These are phyloP conservation scores for Sebastes diaconus DNA, from an alignment of 2,797 vertebrate genomes.

Conservation along the genomic window DNA sequence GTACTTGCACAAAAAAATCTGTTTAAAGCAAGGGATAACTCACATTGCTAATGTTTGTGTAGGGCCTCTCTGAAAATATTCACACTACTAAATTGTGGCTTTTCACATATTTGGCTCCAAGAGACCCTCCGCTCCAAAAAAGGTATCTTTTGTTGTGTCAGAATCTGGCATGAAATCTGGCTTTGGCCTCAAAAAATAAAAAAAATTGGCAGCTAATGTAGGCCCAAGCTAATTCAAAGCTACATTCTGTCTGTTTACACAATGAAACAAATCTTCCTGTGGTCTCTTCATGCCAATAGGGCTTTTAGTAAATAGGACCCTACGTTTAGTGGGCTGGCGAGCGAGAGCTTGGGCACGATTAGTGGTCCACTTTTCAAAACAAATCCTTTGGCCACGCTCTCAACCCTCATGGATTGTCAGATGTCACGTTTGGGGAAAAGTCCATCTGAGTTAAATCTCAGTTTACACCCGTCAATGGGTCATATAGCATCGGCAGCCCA, in stretches of 20 bases:
- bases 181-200: slow-evolving; percentile 38
- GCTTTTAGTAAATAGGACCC: slow-evolving; percentile 53
- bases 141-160: slow-evolving; percentile 57
- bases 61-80: slow-evolving; percentile 41
- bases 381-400: slow-evolving; percentile 42
- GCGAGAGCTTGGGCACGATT: slow-evolving; percentile 32
- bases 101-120: slow-evolving; percentile 63
- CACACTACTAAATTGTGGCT: slow-evolving; percentile 42
- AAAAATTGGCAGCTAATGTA: slow-evolving; percentile 40
- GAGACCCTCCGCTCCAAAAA: slow-evolving; percentile 38
- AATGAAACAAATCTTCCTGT: slow-evolving; percentile 65
- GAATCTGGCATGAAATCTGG: slow-evolving; percentile 47
- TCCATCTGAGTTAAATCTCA: slow-evolving; percentile 46
- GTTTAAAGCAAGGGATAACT: slow-evolving; percentile 14
- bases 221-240: slow-evolving; percentile 61
- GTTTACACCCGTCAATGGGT: slow-evolving; percentile 36
- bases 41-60: slow-evolving; percentile 27
- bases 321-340: slow-evolving; percentile 52
- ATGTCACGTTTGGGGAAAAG: slow-evolving; percentile 53
- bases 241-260: slow-evolving; percentile 60
- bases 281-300: slow-evolving; percentile 59
- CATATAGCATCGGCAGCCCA: slow-evolving; percentile 32
- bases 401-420: slow-evolving; percentile 38
- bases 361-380: slow-evolving; percentile 48
- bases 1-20: slow-evolving; percentile 6